These are phyloP conservation scores for Pollachius pollachius DNA, from an alignment of 2,113 vertebrate species.

Conservation along the genomic window DNA sequence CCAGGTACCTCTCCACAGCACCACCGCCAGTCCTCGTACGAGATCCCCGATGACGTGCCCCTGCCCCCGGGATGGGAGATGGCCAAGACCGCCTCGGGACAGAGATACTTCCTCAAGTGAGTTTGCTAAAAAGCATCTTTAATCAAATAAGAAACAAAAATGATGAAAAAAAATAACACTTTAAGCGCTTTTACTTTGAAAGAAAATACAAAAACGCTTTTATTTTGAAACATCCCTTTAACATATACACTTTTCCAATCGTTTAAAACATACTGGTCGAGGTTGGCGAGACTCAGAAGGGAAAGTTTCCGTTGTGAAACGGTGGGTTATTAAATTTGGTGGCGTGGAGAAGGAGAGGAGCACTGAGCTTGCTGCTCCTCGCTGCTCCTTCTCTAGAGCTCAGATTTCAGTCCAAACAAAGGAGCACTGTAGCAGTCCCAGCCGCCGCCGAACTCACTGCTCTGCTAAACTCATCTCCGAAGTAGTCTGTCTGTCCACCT, in stretches of 20 bases:
- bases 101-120: conserved; percentile 99
- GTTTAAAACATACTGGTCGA: too few species aligned
- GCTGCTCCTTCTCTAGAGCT: conserved; percentile 76
- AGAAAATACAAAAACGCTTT: too few species aligned
- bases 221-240: too few species aligned
- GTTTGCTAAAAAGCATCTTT: conserved; percentile 37
- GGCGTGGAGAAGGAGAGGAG: too few species aligned
- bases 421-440: conserved; percentile 76
- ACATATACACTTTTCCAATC: too few species aligned
- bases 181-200: too few species aligned
- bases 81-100: conserved; percentile 95
- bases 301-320: too few species aligned
- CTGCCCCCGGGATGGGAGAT: conserved; percentile 97
- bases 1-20: conserved; percentile 82
- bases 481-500: conserved; percentile 71
- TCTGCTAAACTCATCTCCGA: conserved; percentile 87
- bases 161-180: background rate
- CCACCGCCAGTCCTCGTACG: conserved; percentile 96
- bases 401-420: conserved; percentile 91
- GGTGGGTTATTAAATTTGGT: too few species aligned
- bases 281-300: too few species aligned
- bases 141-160: background rate
- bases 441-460: conserved; percentile 83
- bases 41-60: conserved; percentile 93
- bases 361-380: too few species aligned